Evolutionary conservation across 2,113 vertebrate genomes (phyloP).

Genomic region (Athene cunicularia): DNA sequence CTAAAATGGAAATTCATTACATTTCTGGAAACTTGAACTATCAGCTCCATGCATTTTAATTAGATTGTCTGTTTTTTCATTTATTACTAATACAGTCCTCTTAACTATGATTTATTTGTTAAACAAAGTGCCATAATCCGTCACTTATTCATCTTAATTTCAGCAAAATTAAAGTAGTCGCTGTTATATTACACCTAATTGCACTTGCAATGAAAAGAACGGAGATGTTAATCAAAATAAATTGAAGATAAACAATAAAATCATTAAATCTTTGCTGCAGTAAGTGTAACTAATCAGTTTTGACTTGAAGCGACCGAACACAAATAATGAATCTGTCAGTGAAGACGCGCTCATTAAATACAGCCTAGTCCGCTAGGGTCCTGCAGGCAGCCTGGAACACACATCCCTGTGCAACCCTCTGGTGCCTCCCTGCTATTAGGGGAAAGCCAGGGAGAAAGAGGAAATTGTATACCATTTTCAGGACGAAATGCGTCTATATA

Average conservation of each 20-base stretch:
- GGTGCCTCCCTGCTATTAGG: not conserved
- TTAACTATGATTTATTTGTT: constrained; percentile 90
- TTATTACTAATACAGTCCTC: constrained; percentile 83
- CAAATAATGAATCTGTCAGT: constrained; percentile 88
- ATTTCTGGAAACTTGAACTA: constrained; percentile 77
- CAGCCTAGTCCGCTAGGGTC: constrained; percentile 70
- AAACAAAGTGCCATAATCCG: constrained; percentile 83
- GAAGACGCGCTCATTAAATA: constrained; percentile 82
- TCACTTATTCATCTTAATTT: constrained; percentile 88
- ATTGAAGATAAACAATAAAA: constrained; percentile 92
- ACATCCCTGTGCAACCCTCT: constrained; percentile 6
- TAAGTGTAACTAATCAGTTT: constrained; percentile 90
- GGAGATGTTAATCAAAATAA: constrained; percentile 90
- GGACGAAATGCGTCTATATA: not conserved
- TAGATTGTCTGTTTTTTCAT: constrained; percentile 77
- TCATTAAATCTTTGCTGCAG: constrained; percentile 86
- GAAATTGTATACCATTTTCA: not conserved
- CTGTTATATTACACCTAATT: constrained; percentile 86
- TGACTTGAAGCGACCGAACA: constrained; percentile 84
- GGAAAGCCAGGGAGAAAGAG: not conserved
- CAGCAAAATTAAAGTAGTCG: constrained; percentile 83
- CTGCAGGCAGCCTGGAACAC: constrained; percentile 57
- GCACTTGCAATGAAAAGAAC: constrained; percentile 85
- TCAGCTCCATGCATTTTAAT: constrained; percentile 79
- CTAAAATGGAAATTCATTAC: constrained; percentile 63